phyloP scores from a whole-genome alignment of 2,888 invertebrate species.

The Macropis europaea region DNA sequence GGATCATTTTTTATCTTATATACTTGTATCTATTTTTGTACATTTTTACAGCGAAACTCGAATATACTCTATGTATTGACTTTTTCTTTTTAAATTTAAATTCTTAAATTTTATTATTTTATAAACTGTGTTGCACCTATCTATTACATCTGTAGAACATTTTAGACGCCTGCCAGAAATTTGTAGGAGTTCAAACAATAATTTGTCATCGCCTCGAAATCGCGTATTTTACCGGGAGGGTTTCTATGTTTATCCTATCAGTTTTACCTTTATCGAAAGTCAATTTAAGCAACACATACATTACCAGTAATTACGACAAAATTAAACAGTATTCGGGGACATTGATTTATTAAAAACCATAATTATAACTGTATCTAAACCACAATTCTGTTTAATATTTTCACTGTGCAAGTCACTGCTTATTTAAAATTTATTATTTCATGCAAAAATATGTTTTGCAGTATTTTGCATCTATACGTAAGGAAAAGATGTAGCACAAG shows the following conservation, averaged over 20 bases:
- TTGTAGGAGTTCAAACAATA: not conserved
- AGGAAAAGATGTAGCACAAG: constrained; percentile 13
- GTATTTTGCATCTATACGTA: not conserved
- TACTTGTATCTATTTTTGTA: not conserved
- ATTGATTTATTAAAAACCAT: constrained; percentile 56
- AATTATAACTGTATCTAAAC: constrained; percentile 35
- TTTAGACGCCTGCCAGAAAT: not conserved
- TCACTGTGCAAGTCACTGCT: not conserved
- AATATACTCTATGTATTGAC: not conserved
- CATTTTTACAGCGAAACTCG: not conserved
- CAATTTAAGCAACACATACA: not conserved
- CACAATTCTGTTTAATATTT: constrained; percentile 18
- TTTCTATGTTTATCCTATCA: no score
- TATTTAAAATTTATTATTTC: constrained; percentile 9
- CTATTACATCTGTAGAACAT: constrained; percentile 8
- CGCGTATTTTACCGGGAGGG: constrained; percentile 1
- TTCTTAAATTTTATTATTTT: not conserved
- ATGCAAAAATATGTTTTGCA: constrained; percentile 22
- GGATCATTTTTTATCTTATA: not conserved
- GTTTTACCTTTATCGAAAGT: not conserved
- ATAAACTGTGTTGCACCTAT: not conserved
- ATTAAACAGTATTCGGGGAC: constrained; percentile 17
- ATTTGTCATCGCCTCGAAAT: not conserved
- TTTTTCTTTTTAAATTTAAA: not conserved
- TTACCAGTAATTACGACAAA: not conserved